phyloP scores from a whole-genome alignment of 2,888 invertebrate species.

The Lithophane socia region DNA sequence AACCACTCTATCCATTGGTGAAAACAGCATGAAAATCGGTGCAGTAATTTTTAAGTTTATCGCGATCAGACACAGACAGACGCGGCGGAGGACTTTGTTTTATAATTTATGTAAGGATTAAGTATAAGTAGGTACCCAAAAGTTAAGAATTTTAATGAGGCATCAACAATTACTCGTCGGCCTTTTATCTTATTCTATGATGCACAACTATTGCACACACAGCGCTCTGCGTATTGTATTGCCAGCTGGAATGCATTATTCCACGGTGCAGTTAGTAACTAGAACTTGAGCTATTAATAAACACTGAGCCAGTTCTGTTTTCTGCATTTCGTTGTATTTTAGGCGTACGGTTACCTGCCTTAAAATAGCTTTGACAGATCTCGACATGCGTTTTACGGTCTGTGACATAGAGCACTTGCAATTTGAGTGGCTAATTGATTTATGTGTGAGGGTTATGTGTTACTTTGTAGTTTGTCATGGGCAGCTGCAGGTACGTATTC shows the following conservation, averaged over 20 bases:
- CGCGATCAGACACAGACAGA: too few relatives aligned
- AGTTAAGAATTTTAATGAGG: slow-evolving; percentile 19
- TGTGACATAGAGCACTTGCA: slow-evolving; percentile 37
- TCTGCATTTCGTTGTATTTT: slow-evolving; percentile 70
- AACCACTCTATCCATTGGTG: too few relatives aligned
- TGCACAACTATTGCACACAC: slow-evolving; percentile 26
- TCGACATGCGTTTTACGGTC: slow-evolving; percentile 47
- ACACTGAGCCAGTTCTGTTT: slow-evolving; percentile 71
- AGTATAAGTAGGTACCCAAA: slow-evolving; percentile 6
- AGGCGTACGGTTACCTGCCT: slow-evolving; percentile 51
- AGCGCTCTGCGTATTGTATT: slow-evolving; percentile 22
- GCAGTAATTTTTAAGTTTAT: too few relatives aligned
- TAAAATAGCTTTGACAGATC: slow-evolving; percentile 51
- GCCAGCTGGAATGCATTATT: slow-evolving; percentile 57
- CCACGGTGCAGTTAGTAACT: slow-evolving; percentile 66
- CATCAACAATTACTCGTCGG: not conserved
- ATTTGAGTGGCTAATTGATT: slow-evolving; percentile 46
- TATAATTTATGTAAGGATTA: too few relatives aligned
- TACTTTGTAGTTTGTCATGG: slow-evolving; percentile 3
- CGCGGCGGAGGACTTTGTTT: too few relatives aligned
- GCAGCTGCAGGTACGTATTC: not conserved
- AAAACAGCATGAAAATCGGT: too few relatives aligned
- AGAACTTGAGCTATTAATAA: slow-evolving; percentile 73
- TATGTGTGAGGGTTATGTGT: not conserved
- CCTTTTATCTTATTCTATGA: slow-evolving; percentile 18